Evolutionary conservation across 2,888 invertebrate genomes (phyloP).

Genomic region (Agrochola macilenta): DNA sequence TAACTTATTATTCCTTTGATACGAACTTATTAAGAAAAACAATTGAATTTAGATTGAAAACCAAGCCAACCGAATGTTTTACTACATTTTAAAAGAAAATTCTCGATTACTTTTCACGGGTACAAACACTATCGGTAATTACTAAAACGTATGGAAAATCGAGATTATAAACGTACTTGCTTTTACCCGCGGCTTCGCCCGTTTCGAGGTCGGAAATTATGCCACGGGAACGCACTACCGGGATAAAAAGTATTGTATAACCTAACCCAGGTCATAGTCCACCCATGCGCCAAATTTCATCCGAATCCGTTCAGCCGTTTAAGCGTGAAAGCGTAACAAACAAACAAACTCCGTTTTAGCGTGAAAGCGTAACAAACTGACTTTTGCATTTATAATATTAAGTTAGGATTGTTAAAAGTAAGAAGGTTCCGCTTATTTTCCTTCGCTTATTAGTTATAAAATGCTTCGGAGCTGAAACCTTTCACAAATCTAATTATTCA

Average conservation of each 20-base stretch:
- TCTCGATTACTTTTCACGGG: conserved; percentile 50
- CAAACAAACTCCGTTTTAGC: no score
- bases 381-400: no score
- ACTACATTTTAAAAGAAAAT: conserved; percentile 52
- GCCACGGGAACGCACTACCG: no score
- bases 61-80: conserved; percentile 47
- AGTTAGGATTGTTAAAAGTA: conserved; percentile 32
- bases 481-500: conserved; percentile 55
- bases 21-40: conserved; percentile 58
- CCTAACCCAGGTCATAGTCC: no score
- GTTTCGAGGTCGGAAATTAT: no score
- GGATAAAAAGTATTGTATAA: no score
- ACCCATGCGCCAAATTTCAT: no score
- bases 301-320: no score
- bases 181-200: no score
- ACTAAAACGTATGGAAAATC: conserved; percentile 48
- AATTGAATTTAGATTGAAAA: conserved; percentile 64
- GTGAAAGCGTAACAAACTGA: no score
- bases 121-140: conserved; percentile 46
- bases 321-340: no score
- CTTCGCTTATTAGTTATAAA: conserved; percentile 47
- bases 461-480: conserved; percentile 47
- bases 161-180: conserved; percentile 33
- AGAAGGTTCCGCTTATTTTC: conserved; percentile 55
- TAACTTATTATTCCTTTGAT: conserved; percentile 51